phyloP scores from a whole-genome alignment of 2,797 vertebrate species.

The Gobio occitaniae region DNA sequence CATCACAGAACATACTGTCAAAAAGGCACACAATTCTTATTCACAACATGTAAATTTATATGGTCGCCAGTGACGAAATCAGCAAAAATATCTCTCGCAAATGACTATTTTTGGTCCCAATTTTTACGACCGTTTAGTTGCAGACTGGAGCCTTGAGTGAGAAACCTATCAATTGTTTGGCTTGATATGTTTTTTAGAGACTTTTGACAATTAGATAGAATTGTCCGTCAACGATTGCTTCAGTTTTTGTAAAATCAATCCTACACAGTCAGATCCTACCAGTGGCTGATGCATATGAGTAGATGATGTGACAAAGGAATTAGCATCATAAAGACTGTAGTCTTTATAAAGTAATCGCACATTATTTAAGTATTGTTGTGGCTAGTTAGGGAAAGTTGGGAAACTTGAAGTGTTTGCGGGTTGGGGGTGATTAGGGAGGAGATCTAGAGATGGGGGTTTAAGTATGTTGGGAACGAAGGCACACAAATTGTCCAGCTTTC shows the following conservation, averaged over 20 bases:
- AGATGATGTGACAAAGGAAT: constrained; percentile 51
- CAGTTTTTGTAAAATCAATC: constrained; percentile 41
- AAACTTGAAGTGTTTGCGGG: constrained; percentile 39
- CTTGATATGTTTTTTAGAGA: neutral
- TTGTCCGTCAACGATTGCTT: neutral
- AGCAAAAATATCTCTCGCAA: no score
- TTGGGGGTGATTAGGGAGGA: constrained; percentile 52
- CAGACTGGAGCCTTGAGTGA: no score
- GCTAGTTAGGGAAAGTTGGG: constrained; percentile 35
- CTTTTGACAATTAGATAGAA: neutral
- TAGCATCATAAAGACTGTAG: constrained; percentile 46
- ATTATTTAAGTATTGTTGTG: constrained; percentile 50
- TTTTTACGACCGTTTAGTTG: no score
- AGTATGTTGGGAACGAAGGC: constrained; percentile 86
- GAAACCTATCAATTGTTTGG: neutral
- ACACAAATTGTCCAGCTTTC: constrained; percentile 94
- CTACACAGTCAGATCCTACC: constrained; percentile 7
- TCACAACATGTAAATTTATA: no score
- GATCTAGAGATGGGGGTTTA: constrained; percentile 72
- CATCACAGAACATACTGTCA: no score
- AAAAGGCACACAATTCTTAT: no score
- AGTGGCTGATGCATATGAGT: constrained; percentile 27
- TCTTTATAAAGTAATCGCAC: constrained; percentile 11
- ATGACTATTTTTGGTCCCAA: no score
- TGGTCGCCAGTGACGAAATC: no score